Conservation (phyloP, 2,113 vertebrate species). For the Brienomyrus brachyistius region DNA sequence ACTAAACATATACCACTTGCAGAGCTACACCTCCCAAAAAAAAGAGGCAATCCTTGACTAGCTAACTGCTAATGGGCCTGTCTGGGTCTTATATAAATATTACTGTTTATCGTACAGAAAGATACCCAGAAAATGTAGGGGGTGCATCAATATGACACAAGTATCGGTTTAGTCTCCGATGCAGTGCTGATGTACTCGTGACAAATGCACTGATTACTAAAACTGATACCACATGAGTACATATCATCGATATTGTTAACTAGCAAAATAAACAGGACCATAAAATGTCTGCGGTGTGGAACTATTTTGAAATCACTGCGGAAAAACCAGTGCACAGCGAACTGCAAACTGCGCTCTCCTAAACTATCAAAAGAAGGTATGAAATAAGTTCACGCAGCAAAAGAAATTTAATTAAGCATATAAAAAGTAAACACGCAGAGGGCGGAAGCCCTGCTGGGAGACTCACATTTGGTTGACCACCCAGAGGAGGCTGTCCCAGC, state of each 20-base stretch:
- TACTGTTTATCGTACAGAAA: not conserved
- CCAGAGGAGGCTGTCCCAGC: conserved; percentile 95
- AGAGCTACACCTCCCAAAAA: not conserved
- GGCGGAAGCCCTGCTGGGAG: not conserved
- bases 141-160: not conserved
- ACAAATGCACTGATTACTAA: not conserved
- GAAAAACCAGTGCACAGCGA: not conserved
- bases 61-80: not conserved
- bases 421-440: conserved; percentile 9
- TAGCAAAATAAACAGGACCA: not conserved
- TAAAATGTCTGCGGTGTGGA: not conserved
- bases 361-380: not conserved
- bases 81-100: not conserved
- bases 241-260: not conserved
- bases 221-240: not conserved
- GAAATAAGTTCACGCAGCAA: not conserved
- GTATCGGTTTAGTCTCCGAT: not conserved
- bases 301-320: not conserved
- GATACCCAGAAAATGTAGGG: not conserved
- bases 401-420: not conserved
- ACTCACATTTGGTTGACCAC: conserved; percentile 98
- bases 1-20: not conserved
- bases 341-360: not conserved
- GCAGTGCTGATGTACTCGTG: not conserved
- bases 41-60: not conserved